These are phyloP conservation scores for Trematomus loennbergii DNA, from an alignment of 2,113 vertebrate species.

Conservation along the genomic window DNA sequence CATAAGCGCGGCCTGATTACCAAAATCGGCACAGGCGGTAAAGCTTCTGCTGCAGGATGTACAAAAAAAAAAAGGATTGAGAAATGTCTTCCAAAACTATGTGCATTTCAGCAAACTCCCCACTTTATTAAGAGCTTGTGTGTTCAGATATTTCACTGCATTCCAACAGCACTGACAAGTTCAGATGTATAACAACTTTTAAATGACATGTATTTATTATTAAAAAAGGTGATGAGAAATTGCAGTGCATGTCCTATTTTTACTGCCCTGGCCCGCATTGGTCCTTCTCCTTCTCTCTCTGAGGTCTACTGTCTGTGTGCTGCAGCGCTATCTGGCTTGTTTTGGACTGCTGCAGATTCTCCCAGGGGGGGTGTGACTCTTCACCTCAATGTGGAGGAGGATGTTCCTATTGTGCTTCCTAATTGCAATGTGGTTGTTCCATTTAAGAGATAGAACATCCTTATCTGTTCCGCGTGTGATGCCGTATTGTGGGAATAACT, in stretches of 20 bases:
- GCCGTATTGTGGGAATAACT: constrained; percentile 37
- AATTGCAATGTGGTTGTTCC: constrained; percentile 85
- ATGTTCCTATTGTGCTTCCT: constrained; percentile 87
- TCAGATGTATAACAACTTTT: background rate
- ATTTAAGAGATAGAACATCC: constrained; percentile 80
- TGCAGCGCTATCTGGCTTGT: constrained; percentile 73
- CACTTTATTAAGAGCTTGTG: constrained; percentile 15
- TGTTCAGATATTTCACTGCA: constrained; percentile 3
- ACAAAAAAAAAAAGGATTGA: constrained; percentile 42
- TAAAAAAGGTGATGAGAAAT: constrained; percentile 14
- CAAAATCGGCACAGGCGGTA: constrained; percentile 62
- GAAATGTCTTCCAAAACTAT: constrained; percentile 40
- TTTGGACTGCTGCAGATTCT: constrained; percentile 78
- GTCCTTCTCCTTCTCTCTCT: constrained; percentile 22
- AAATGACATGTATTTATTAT: constrained; percentile 11
- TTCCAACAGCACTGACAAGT: background rate
- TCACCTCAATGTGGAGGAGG: constrained; percentile 81
- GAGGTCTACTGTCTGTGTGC: constrained; percentile 33
- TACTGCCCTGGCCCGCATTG: constrained; percentile 37
- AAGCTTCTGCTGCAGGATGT: constrained; percentile 44
- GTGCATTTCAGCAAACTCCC: constrained; percentile 43
- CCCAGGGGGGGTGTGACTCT: constrained; percentile 81
- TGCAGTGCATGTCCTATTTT: constrained; percentile 51
- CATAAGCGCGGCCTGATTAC: constrained; percentile 70
- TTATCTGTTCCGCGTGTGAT: constrained; percentile 63